A percentile compares a stretch with the other conserved stretches of the same genome.
These are phyloP conservation scores for Bradypodion ventrale DNA, from an alignment of 2,797 vertebrate genomes.

Conservation along the genomic window DNA sequence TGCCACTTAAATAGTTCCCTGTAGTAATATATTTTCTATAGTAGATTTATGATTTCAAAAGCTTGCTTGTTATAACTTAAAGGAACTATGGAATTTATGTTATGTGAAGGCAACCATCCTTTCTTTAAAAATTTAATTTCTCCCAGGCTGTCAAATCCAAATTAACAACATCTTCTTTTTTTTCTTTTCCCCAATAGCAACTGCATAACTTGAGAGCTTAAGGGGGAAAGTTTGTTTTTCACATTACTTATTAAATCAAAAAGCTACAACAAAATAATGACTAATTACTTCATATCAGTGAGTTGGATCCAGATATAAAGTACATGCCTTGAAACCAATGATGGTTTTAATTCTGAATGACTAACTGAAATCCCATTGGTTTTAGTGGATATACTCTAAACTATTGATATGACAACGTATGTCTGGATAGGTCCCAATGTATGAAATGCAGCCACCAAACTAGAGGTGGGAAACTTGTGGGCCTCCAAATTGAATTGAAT, in stretches of 20 bases:
- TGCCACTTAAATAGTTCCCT: neutral
- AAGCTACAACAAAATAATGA: neutral
- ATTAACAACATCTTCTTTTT: constrained; percentile 8
- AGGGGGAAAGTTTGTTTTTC: neutral
- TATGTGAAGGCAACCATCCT: neutral
- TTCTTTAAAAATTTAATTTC: neutral
- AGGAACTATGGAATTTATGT: constrained; percentile 3
- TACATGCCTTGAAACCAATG: neutral
- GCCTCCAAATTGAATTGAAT: no score
- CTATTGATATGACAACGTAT: neutral
- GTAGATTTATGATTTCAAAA: neutral
- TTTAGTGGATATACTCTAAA: neutral
- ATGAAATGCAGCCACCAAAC: neutral
- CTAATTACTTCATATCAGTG: constrained; percentile 3
- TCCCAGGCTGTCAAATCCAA: neutral
- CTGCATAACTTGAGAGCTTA: neutral
- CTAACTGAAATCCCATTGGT: neutral
- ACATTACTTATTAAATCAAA: neutral
- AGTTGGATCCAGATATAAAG: neutral
- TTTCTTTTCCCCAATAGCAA: neutral
- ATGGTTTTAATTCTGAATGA: neutral
- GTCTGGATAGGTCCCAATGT: neutral
- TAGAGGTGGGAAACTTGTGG: neutral
- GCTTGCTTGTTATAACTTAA: constrained; percentile 10
- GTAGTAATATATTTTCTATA: neutral